Conservation (phyloP, 2,888 invertebrate genomes). For the Melanchra persicariae region DNA sequence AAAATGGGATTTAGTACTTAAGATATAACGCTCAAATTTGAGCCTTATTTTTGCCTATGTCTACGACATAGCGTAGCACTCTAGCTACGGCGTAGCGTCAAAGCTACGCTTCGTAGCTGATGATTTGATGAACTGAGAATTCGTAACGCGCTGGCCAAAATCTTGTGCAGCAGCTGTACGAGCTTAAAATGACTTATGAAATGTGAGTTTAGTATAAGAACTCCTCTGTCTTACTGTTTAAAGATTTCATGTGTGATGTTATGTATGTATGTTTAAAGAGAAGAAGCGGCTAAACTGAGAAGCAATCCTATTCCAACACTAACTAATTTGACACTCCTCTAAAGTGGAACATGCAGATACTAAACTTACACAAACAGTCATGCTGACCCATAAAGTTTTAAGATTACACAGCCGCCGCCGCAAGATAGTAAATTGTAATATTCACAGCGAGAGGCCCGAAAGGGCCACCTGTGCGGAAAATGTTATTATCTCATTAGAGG, state of each 20-base stretch:
- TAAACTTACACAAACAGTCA: slow-evolving; percentile 60
- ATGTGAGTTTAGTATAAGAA: background rate
- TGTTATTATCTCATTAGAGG: slow-evolving; percentile 86
- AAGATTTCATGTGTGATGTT: background rate
- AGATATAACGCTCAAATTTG: background rate
- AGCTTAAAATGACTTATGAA: background rate
- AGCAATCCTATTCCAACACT: slow-evolving; percentile 22
- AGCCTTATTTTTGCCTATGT: background rate
- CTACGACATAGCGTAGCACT: slow-evolving; percentile 6
- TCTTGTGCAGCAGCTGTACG: background rate
- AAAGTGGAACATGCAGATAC: slow-evolving; percentile 36
- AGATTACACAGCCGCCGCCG: slow-evolving; percentile 63
- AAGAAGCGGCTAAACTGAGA: background rate
- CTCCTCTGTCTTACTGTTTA: too few species aligned
- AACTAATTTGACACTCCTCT: slow-evolving; percentile 29
- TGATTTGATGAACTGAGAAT: background rate
- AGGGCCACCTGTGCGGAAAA: slow-evolving; percentile 80
- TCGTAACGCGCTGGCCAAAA: background rate
- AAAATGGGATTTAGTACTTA: slow-evolving; percentile 13
- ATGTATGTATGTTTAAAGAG: too few species aligned
- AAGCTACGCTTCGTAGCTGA: slow-evolving; percentile 26
- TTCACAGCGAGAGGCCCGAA: slow-evolving; percentile 62
- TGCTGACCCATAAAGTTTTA: slow-evolving; percentile 68
- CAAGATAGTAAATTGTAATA: slow-evolving; percentile 69
- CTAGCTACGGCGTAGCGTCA: slow-evolving; percentile 28